Base-by-base conservation (phyloP, 2,113 vertebrate genomes). In the Rafetus swinhoei region DNA sequence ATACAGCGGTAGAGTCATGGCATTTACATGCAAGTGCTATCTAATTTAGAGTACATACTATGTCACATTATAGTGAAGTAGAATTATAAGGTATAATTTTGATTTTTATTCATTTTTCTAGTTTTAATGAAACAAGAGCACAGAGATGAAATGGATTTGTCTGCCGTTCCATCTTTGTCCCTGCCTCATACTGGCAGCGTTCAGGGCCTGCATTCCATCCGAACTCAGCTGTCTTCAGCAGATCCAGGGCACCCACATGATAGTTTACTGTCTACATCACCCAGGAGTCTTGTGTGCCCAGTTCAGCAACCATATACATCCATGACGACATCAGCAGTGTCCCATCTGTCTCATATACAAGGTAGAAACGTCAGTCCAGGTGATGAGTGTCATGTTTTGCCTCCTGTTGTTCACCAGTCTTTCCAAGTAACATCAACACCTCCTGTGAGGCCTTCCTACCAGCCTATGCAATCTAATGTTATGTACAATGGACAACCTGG, bases 41-140 rank as follows among this genome's bases (percentile, higher is more conserved):
- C 12, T 76, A 76, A 76, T 13, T 45, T 25, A 76, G 39, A 76
- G 39, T 76, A 25, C 22, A 22, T 77, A 14, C 39, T 77, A 8
- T 50, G 39, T 77, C 39, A 2, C 60, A 60, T 55, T 45, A 77
- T 39, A 2, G 19, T 16, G 2, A 45, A 24, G 53, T 90, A 76
- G 50, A 86, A 81, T 45, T 84, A 35, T 95, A 79, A 97, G 89
- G 5, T 32, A 27, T 93, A 84, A 72, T 90, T 84, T 81, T 29
- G 69, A 82, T 81, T 59, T 25, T 9, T 95, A 94, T 97, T 86
- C 56, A 82, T 84, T 82, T 88, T 95, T 97, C 84, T 35, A 99
- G 99, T 99, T 95, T 95, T 99, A 97, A 98, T 99, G 97, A 99
- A 99, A 96, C 99, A 99, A 97, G 99, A 99, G 98, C 98, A 98